phyloP scores from a whole-genome alignment of 2,888 invertebrate species.

The Atethmia centrago region DNA sequence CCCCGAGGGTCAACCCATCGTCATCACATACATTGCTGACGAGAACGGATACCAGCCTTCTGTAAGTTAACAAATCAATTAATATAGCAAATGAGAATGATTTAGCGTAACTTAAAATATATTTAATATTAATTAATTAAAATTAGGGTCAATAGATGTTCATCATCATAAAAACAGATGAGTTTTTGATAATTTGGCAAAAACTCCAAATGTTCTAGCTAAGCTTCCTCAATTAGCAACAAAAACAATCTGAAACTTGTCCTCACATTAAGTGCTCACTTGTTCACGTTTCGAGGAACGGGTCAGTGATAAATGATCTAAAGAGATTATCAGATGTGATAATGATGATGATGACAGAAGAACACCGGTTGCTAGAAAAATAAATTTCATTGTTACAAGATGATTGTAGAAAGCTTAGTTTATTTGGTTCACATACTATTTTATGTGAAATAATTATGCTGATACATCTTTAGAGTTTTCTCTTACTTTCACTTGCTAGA shows the following conservation, averaged over 20 bases:
- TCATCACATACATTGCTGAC: slow-evolving; percentile 91
- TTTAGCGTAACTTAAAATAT: neutral
- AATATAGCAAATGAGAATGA: neutral
- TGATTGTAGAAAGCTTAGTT: slow-evolving; percentile 1
- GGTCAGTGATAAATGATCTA: slow-evolving; percentile 13
- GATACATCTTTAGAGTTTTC: neutral
- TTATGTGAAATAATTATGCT: slow-evolving; percentile 15
- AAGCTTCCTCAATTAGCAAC: slow-evolving; percentile 10
- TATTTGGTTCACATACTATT: neutral
- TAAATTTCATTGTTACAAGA: slow-evolving; percentile 18
- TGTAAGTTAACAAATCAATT: slow-evolving; percentile 69
- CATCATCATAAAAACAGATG: slow-evolving; percentile 12
- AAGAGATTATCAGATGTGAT: slow-evolving; percentile 3
- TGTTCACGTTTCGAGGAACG: slow-evolving; percentile 1
- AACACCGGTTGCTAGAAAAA: slow-evolving; percentile 19
- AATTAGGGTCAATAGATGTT: slow-evolving; percentile 1
- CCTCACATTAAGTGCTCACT: neutral
- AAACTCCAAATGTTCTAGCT: slow-evolving; percentile 15
- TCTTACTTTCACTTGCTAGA: neutral
- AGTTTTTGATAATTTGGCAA: slow-evolving; percentile 13
- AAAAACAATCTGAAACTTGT: slow-evolving; percentile 2
- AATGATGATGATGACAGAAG: neutral
- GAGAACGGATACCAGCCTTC: slow-evolving; percentile 93
- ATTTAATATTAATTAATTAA: neutral
- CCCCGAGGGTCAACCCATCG: slow-evolving; percentile 91